Percentiles rank a stretch among this genome's conserved stretches.
Evolutionary conservation across 2,888 invertebrate species (phyloP).

Genomic region (Himalopsyche tibetana): DNA sequence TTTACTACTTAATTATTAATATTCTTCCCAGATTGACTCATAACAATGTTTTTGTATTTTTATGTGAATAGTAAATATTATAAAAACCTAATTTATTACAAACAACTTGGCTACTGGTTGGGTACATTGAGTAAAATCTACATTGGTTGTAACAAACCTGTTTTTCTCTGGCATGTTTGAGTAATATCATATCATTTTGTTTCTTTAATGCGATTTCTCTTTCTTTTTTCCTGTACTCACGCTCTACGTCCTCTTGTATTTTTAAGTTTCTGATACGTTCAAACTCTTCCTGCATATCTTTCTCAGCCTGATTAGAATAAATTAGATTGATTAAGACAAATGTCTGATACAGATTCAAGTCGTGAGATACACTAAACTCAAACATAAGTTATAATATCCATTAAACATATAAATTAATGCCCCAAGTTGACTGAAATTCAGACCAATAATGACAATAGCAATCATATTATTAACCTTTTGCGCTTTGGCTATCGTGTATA

Average conservation of each 20-base stretch:
- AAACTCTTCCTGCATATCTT: slow-evolving; percentile 75
- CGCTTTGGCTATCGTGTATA: slow-evolving; percentile 76
- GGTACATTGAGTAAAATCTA: no score
- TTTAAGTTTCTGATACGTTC: slow-evolving; percentile 75
- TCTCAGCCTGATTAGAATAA: slow-evolving; percentile 70
- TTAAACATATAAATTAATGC: no score
- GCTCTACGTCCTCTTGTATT: slow-evolving; percentile 80
- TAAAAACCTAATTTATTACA: no score
- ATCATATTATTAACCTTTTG: slow-evolving; percentile 71
- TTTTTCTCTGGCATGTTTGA: slow-evolving; percentile 76
- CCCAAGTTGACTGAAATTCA: no score
- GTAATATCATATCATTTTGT: slow-evolving; percentile 74
- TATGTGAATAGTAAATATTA: no score
- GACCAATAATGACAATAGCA: no score
- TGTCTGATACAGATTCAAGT: neutral
- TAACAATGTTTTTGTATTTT: no score
- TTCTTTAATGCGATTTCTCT: slow-evolving; percentile 78
- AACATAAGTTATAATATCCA: no score
- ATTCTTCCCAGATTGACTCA: no score
- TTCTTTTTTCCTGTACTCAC: slow-evolving; percentile 82
- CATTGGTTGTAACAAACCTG: slow-evolving; percentile 72
- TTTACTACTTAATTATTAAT: no score
- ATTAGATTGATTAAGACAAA: neutral
- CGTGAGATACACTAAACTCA: neutral
- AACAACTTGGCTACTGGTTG: no score